Evolutionary conservation across 2,113 vertebrate genomes (phyloP).

Genomic region (Anolis sagrei): DNA sequence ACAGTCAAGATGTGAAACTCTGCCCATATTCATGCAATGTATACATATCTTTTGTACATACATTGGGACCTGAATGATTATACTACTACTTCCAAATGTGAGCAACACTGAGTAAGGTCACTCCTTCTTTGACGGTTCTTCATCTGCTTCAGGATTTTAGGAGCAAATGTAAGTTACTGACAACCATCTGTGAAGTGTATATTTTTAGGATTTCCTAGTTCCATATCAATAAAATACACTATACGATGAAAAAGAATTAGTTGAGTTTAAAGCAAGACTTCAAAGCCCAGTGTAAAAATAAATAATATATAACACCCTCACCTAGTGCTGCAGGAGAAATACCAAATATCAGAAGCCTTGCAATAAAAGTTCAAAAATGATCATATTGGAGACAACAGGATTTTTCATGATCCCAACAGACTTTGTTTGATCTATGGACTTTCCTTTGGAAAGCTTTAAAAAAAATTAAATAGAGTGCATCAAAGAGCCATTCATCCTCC

Average conservation of each 20-base stretch:
- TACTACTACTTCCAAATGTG: no score
- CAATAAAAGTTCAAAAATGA: background rate
- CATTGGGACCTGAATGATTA: no score
- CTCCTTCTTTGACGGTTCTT: no score
- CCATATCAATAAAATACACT: background rate
- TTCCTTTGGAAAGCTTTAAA: constrained; percentile 1
- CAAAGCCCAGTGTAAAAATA: background rate
- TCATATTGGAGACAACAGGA: background rate
- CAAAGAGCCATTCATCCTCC: constrained; percentile 15
- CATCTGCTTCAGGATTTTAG: no score
- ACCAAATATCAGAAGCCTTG: background rate
- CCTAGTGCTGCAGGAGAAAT: background rate
- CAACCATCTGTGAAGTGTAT: background rate
- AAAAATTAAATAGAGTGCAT: background rate
- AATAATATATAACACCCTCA: background rate
- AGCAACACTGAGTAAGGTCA: no score
- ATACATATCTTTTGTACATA: no score
- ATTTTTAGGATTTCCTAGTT: background rate
- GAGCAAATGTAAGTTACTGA: no score
- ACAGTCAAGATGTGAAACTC: no score
- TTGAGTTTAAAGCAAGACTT: background rate
- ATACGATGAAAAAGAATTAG: no score
- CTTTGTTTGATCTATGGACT: background rate
- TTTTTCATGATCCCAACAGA: background rate
- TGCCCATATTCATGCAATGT: no score